These are phyloP conservation scores for Microcaecilia unicolor DNA, from an alignment of 2,797 vertebrate species.

Conservation along the genomic window DNA sequence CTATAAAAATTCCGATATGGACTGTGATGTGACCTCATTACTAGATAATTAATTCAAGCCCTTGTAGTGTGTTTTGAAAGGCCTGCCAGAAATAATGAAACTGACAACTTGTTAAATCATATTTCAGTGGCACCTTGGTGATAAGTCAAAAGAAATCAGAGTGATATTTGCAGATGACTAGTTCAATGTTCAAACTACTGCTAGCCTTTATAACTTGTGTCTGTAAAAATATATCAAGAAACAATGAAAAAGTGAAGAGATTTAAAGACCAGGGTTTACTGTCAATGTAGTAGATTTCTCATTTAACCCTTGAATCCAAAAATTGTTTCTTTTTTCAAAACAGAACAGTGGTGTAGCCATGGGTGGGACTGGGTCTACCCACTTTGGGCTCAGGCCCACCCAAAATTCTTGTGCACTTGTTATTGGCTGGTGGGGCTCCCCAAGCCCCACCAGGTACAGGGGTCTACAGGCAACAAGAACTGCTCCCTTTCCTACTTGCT, in stretches of 20 bases:
- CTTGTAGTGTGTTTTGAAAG: constrained; percentile 15
- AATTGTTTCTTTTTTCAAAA: background rate
- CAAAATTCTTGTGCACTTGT: too few relatives aligned
- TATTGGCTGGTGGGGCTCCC: too few relatives aligned
- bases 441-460: too few relatives aligned
- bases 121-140: constrained; percentile 1
- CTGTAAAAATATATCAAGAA: background rate
- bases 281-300: constrained; percentile 2
- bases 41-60: constrained; percentile 28
- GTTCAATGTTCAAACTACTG: background rate
- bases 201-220: background rate
- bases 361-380: too few relatives aligned
- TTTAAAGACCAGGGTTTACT: background rate
- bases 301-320: background rate
- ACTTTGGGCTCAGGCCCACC: too few relatives aligned
- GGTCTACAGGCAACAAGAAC: too few relatives aligned
- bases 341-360: too few relatives aligned
- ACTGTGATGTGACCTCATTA: constrained; percentile 23
- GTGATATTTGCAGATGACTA: constrained; percentile 3
- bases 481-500: too few relatives aligned
- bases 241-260: background rate
- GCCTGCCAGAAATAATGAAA: constrained; percentile 20
- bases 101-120: constrained; percentile 16
- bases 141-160: constrained; percentile 25
- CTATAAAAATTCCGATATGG: background rate